Conservation (phyloP, 1,140 invertebrate genomes). For the Lordiphosa stackelbergi region DNA sequence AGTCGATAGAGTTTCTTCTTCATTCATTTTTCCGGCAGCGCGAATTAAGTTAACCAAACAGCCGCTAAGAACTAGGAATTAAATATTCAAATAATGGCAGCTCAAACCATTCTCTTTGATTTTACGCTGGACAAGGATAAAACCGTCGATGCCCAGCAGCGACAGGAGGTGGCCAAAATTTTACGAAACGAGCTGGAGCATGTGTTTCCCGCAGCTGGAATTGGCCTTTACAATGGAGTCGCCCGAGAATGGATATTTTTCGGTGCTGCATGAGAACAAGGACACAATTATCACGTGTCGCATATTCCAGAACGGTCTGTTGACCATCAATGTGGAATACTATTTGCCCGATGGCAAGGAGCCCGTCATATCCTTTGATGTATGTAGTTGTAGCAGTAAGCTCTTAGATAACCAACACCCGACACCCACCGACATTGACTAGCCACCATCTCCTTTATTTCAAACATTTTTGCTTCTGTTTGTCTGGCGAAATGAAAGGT, state of each 20-base stretch:
- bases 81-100: conserved; percentile 81
- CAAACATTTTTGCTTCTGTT: background rate
- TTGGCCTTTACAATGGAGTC: conserved; percentile 78
- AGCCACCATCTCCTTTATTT: conserved; percentile 3
- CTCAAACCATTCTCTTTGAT: conserved; percentile 88
- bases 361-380: conserved; percentile 85
- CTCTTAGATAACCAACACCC: conserved; percentile 9
- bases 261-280: conserved; percentile 83
- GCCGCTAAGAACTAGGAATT: conserved; percentile 1
- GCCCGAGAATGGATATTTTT: conserved; percentile 83
- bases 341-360: conserved; percentile 85
- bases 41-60: background rate
- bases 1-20: too few relatives aligned
- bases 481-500: conserved; percentile 1
- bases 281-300: conserved; percentile 84
- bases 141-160: conserved; percentile 82
- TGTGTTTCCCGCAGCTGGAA: conserved; percentile 83
- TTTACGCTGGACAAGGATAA: conserved; percentile 85
- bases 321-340: conserved; percentile 90
- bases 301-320: conserved; percentile 82
- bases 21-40: background rate
- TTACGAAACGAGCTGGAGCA: conserved; percentile 83
- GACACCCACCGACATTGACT: conserved; percentile 7
- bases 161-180: conserved; percentile 82
- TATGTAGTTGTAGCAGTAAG: conserved; percentile 73